Evolutionary conservation across 2,888 invertebrate species (phyloP).

Genomic region (Prostheceraeus crozeri): DNA sequence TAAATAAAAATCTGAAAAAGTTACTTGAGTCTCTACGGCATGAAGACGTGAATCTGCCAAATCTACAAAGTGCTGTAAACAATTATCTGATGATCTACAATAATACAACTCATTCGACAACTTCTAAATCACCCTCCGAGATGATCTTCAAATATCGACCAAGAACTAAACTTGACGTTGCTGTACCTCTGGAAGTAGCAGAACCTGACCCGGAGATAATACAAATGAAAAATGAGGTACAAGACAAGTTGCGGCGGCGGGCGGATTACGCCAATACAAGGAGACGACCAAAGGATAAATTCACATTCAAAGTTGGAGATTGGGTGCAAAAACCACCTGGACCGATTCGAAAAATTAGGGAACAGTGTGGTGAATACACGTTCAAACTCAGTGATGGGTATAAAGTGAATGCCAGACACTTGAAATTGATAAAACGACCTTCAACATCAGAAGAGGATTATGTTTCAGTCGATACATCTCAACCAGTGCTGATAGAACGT

Average conservation of each 20-base stretch:
- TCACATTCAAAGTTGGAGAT: constrained; percentile 12
- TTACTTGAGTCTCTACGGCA: neutral
- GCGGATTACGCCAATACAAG: constrained; percentile 26
- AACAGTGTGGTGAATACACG: constrained; percentile 20
- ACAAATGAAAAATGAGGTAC: constrained; percentile 9
- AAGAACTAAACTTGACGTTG: constrained; percentile 20
- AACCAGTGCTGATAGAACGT: too few relatives aligned
- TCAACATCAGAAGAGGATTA: too few relatives aligned
- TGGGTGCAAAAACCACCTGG: constrained; percentile 9
- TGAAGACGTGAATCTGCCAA: neutral
- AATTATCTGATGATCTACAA: constrained; percentile 18
- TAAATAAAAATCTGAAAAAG: constrained; percentile 25
- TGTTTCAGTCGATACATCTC: neutral
- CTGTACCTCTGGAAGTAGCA: constrained; percentile 6
- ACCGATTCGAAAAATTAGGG: constrained; percentile 1
- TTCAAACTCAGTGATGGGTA: constrained; percentile 30
- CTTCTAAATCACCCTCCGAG: constrained; percentile 8
- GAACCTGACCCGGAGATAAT: constrained; percentile 9
- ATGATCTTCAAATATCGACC: constrained; percentile 26
- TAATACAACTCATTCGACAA: constrained; percentile 22
- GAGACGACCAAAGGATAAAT: constrained; percentile 14
- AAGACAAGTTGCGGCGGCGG: constrained; percentile 1
- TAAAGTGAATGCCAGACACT: constrained; percentile 15
- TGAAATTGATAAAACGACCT: constrained; percentile 27
- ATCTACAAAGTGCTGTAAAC: constrained; percentile 22